These are phyloP conservation scores for Sardinella longiceps DNA, from an alignment of 2,797 vertebrate genomes.

Conservation along the genomic window DNA sequence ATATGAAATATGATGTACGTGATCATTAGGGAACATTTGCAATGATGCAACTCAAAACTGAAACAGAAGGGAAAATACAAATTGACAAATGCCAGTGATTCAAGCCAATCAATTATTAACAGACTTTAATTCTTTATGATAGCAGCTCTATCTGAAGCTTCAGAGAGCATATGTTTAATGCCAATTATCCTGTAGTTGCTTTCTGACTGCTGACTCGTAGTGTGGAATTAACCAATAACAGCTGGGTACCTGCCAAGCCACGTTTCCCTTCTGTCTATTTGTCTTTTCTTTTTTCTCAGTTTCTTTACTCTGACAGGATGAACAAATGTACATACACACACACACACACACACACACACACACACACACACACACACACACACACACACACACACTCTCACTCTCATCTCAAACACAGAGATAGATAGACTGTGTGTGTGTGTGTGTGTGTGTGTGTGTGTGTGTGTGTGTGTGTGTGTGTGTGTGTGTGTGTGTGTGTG, in stretches of 20 bases:
- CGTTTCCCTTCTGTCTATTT: neutral
- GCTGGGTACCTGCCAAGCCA: conserved; percentile 5
- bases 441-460: neutral
- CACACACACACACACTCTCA: too few relatives aligned
- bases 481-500: neutral
- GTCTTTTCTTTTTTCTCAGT: neutral
- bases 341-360: too few relatives aligned
- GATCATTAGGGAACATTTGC: neutral
- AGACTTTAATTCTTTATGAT: conserved; percentile 14
- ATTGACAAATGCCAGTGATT: conserved; percentile 5
- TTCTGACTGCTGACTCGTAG: neutral
- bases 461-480: neutral
- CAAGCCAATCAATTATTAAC: conserved; percentile 2
- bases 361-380: too few relatives aligned
- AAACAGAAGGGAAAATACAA: neutral
- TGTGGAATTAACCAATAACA: conserved; percentile 1
- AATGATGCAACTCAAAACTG: neutral
- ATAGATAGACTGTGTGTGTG: too few relatives aligned
- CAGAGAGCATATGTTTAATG: conserved; percentile 15
- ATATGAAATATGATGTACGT: neutral
- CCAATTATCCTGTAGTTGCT: neutral
- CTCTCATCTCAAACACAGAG: too few relatives aligned
- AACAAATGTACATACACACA: neutral
- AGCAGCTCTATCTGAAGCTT: neutral
- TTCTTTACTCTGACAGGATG: neutral